These are phyloP conservation scores for Actenoides hombroni DNA, from an alignment of 2,113 vertebrate species.

Conservation along the genomic window DNA sequence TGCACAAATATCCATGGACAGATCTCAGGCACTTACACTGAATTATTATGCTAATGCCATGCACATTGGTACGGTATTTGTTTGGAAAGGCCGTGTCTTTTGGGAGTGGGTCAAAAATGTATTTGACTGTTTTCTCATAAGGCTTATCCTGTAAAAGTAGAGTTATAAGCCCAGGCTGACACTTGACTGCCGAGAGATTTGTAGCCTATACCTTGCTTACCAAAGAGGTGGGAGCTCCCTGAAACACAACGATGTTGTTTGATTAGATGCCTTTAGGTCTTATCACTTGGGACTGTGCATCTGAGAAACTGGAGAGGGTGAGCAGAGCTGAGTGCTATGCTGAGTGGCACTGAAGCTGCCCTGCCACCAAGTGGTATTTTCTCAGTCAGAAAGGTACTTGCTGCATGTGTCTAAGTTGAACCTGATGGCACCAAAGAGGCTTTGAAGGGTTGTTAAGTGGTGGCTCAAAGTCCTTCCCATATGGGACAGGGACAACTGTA, in stretches of 20 bases:
- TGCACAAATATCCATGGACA: background rate
- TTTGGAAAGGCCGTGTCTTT: background rate
- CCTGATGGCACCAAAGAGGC: background rate
- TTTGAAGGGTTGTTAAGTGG: accelerated
- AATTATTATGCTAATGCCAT: background rate
- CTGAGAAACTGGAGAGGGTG: background rate
- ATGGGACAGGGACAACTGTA: background rate
- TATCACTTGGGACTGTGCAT: background rate
- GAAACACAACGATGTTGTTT: background rate
- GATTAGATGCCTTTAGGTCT: background rate
- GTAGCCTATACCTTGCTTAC: background rate
- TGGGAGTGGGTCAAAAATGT: background rate
- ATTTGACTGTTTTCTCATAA: background rate
- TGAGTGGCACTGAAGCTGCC: background rate
- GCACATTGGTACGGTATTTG: background rate
- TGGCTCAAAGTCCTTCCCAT: background rate
- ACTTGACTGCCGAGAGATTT: background rate
- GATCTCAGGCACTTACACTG: background rate
- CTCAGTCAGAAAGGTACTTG: background rate
- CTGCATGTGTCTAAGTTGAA: background rate
- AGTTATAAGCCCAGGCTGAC: background rate
- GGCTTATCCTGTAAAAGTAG: background rate
- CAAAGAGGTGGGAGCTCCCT: background rate
- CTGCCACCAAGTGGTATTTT: background rate
- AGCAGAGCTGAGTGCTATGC: background rate